Base-by-base conservation (phyloP, 2,113 vertebrate species). In the Elachura formosa region DNA sequence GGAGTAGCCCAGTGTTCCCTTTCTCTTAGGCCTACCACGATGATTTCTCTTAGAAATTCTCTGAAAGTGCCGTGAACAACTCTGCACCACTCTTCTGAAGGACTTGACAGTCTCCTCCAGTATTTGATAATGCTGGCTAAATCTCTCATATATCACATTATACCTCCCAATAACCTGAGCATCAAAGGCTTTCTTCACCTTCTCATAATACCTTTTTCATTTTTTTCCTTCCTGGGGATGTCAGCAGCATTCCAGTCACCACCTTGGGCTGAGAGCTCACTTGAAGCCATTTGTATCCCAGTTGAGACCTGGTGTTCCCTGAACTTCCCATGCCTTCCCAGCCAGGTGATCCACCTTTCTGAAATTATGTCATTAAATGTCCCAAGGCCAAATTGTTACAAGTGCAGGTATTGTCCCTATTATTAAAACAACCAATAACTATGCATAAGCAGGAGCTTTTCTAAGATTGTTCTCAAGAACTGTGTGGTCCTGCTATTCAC, bases 131-230 rank as follows among this genome's bases (percentile, higher is more conserved):
- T 49, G n/a, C 87, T 85, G 52, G 45, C 61, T 95, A 89, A 94
- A 93, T 90, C 93, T 84, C 73, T 94, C 52, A 21, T 89, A 76
- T 81, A 96, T 93, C 52, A 80, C 20, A 79, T 82, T 88, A 89
- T 38, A 41, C 56, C 61, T 95, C 83, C 81, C 83, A 94, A 93
- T 95, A 94, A 96, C 94, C 45, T 75, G 63, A 94, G 89, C 83
- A 90, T 91, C 91, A 96, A 96, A 92, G 34, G 89, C 87, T 94
- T 96, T 94, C 75, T 82, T 96, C 51, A 88, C 17, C 45, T 64
- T 91, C 52, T 93, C 1, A 2, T 55, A 71, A 41, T 59, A 78
- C 11, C 4, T 38, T 66, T 83, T 78, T 54, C 31, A 36, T 36
- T 93, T 76, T n/a, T 61, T 87, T 89, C 15, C 40, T 93, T 92